Evolutionary conservation across 2,797 vertebrate species (phyloP).

Genomic region (Protonibea diacanthus): DNA sequence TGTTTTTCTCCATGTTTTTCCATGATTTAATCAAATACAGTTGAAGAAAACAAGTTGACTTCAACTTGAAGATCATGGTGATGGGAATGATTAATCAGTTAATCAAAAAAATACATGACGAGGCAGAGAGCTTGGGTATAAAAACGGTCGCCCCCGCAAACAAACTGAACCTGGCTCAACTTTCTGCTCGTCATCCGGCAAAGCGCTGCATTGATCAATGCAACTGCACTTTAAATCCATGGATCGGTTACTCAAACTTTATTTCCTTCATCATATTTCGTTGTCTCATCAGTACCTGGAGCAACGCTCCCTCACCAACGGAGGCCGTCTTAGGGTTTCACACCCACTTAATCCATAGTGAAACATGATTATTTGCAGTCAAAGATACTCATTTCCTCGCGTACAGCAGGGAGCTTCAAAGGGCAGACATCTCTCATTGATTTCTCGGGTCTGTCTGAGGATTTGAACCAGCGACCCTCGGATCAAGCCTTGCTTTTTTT

Average conservation of each 20-base stretch:
- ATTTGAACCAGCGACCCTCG: constrained; percentile 26
- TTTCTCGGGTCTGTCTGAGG: constrained; percentile 14
- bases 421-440: constrained; percentile 7
- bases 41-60: too few species aligned
- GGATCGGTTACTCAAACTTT: neutral
- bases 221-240: neutral
- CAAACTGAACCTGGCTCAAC: too few species aligned
- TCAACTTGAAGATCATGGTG: too few species aligned
- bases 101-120: too few species aligned
- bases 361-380: neutral
- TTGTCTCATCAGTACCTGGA: neutral
- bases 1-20: too few species aligned
- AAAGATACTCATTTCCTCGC: neutral
- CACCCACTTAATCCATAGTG: neutral
- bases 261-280: neutral
- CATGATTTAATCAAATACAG: too few species aligned
- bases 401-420: neutral
- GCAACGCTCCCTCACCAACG: too few species aligned
- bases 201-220: neutral
- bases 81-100: too few species aligned
- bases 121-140: too few species aligned
- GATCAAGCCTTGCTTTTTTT: neutral
- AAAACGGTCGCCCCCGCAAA: too few species aligned
- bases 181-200: neutral
- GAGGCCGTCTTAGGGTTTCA: neutral